Conservation (phyloP, 2,797 vertebrate genomes). For the Protonibea diacanthus region DNA sequence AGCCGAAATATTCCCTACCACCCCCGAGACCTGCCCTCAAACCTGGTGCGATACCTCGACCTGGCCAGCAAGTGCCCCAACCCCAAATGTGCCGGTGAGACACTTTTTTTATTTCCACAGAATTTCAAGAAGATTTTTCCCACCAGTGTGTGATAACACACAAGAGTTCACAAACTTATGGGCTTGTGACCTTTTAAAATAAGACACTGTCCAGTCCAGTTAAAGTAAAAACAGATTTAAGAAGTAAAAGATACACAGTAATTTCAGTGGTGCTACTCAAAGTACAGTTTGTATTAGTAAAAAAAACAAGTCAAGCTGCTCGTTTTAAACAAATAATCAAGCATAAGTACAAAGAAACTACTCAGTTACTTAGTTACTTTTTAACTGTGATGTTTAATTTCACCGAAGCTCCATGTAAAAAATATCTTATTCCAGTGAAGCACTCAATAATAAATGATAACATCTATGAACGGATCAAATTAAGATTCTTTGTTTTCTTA, state of each 20-base stretch:
- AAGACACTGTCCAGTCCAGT: not conserved
- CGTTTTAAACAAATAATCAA: no score
- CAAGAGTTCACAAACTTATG: not conserved
- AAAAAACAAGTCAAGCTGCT: no score
- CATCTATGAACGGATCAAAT: no score
- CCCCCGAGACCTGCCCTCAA: constrained; percentile 89
- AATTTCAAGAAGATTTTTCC: not conserved
- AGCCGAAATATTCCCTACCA: constrained; percentile 90
- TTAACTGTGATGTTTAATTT: no score
- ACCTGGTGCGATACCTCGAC: constrained; percentile 91
- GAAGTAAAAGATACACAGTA: not conserved
- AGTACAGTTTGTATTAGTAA: no score
- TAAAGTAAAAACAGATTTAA: not conserved
- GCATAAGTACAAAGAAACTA: no score
- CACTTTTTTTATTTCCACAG: not conserved
- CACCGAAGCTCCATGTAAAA: no score
- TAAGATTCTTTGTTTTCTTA: no score
- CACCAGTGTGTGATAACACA: not conserved
- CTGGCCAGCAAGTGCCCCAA: constrained; percentile 99
- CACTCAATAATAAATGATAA: no score
- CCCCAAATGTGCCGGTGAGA: constrained; percentile 96
- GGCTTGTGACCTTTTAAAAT: not conserved
- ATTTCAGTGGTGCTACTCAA: no score
- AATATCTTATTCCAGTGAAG: no score
- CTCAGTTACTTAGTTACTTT: no score